Conservation (phyloP, 2,113 vertebrate species). For the Aythya baeri region DNA sequence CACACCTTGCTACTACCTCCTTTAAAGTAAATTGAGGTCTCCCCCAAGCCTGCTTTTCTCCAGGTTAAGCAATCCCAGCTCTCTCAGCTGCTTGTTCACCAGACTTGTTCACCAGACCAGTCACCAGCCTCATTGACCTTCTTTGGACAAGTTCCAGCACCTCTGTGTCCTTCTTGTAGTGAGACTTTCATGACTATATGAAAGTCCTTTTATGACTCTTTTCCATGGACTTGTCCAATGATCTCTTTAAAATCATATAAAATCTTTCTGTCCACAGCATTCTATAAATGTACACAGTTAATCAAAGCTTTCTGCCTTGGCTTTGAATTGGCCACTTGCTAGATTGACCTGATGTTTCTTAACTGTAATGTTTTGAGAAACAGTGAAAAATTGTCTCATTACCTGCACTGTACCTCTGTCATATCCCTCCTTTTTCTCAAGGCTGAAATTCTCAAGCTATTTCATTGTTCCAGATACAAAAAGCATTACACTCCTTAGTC, state of each 20-base stretch:
- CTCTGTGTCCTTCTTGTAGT: no score
- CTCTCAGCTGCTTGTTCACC: no score
- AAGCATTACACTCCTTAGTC: not conserved
- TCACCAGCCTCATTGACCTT: no score
- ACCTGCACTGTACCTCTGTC: not conserved
- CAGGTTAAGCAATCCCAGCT: no score
- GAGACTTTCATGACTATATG: not conserved
- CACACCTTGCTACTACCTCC: no score
- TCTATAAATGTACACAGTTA: not conserved
- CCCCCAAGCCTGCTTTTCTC: no score
- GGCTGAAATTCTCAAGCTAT: not conserved
- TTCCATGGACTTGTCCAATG: not conserved
- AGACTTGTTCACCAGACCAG: no score
- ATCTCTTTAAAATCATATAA: not conserved
- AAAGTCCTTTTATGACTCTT: not conserved
- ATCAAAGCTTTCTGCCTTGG: not conserved
- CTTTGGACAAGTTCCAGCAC: no score
- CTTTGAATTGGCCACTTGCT: not conserved
- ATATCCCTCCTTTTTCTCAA: not conserved
- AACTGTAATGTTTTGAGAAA: not conserved
- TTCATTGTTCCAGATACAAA: not conserved
- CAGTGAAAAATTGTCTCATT: not conserved
- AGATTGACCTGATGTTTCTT: not conserved
- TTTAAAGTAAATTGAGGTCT: no score
- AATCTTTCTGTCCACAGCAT: not conserved